phyloP scores from a whole-genome alignment of 2,113 vertebrate species.

The Corydoras maculifer region DNA sequence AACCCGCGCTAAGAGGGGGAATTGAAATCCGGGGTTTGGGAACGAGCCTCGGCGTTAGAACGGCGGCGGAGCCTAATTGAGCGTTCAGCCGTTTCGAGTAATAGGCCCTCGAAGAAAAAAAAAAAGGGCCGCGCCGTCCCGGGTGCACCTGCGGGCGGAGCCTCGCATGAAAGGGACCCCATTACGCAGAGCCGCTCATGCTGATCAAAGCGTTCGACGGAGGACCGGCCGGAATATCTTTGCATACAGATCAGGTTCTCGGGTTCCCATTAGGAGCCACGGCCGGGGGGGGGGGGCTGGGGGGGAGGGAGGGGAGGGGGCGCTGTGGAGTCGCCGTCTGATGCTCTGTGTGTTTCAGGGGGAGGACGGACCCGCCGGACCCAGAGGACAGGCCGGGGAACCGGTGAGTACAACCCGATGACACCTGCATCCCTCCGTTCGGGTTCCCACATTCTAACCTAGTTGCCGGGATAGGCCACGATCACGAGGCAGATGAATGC shows the following conservation, averaged over 20 bases:
- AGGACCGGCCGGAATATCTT: constrained; percentile 34
- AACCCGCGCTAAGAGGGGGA: background rate
- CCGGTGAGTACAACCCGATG: constrained; percentile 65
- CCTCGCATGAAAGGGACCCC: constrained; percentile 25
- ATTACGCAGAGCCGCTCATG: constrained; percentile 40
- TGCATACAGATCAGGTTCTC: constrained; percentile 35
- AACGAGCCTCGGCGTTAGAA: too few species aligned
- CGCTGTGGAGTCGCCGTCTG: background rate
- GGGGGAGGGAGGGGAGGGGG: background rate
- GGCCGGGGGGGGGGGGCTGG: background rate
- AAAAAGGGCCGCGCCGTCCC: constrained; percentile 4
- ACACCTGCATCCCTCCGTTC: constrained; percentile 1
- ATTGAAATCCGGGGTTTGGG: background rate
- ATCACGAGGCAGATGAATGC: constrained; percentile 22
- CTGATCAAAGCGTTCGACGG: constrained; percentile 40
- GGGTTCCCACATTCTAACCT: too few species aligned
- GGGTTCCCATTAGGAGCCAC: background rate
- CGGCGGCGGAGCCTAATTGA: constrained; percentile 4
- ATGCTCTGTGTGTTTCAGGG: constrained; percentile 63
- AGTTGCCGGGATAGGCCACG: too few species aligned
- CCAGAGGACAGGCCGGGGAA: constrained; percentile 81
- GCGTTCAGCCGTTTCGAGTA: constrained; percentile 25
- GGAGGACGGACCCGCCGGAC: constrained; percentile 72
- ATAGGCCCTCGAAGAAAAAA: constrained; percentile 27
- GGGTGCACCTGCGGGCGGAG: constrained; percentile 12